Base-by-base conservation (phyloP, 2,113 vertebrate genomes). In the Toxotes jaculatrix region DNA sequence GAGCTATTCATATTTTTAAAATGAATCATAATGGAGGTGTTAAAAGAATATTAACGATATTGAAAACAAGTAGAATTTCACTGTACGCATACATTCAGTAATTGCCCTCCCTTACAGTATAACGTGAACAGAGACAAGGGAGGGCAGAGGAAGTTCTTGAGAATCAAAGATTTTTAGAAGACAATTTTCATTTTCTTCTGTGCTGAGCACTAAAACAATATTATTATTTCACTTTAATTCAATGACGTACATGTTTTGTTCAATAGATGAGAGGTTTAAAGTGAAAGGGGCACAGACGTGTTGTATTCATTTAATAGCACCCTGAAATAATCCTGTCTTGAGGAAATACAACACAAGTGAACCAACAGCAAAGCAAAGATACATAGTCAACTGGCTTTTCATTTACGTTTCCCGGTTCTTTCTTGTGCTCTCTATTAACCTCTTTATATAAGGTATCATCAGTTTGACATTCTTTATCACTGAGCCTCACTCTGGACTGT, bases 371-470 rank as follows among this genome's bases (percentile, higher is more conserved):
- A 80, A 86, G 23, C 19, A 68, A 19, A 82, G 19, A 72, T 64
- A 45, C 7, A 12, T 63, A 73, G 61, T 65, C 65, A 72, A 38
- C n/a, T 47, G 65, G 57, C 76, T 82, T 83, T 82, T 92, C 75
- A 71, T 82, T 84, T 80, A 80, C 77, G 49, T 76, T 74, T 75
- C 56, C n/a, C 19, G 77, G 16, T 62, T 85, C 59, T 73, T 81
- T 19, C 56, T 83, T 43, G 69, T 85, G 74, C 78, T 87, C 84
- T 84, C 77, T 83, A 86, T 91, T 88, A 91, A 90, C 83, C 83
- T 90, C 71, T 89, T 82, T 83, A 63, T 83, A 71, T 53, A 82
- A 17, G 1, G 38, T 64, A 62, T 69, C 65, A 82, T 89, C 36
- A 19, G 55, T 79, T 68, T 82, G 70, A 88, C 80, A 72, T 70